A percentile compares a stretch with the other conserved stretches of the same genome.
phyloP scores from a whole-genome alignment of 2,888 invertebrate species.

The Dasypolia templi region DNA sequence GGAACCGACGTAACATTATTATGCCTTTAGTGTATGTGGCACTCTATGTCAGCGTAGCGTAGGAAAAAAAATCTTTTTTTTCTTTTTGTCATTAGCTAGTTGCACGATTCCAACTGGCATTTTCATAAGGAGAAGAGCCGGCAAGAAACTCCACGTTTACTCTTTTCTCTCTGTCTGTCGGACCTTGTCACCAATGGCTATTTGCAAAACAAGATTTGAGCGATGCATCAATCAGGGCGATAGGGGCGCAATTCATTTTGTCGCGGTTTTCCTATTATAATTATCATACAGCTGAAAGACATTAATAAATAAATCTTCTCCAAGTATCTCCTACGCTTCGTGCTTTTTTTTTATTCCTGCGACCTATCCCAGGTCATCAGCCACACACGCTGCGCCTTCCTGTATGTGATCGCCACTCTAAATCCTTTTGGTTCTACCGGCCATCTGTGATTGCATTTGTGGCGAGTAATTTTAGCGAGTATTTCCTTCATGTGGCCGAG shows the following conservation, averaged over 20 bases:
- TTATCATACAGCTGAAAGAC: background rate
- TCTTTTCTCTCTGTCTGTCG: too few species aligned
- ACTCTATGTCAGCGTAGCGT: too few species aligned
- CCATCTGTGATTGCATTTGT: background rate
- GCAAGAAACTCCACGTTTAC: too few species aligned
- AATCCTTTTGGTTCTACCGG: background rate
- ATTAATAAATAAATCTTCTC: background rate
- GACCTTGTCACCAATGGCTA: background rate
- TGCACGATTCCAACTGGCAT: too few species aligned
- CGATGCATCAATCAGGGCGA: background rate
- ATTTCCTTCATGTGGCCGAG: conserved; percentile 1
- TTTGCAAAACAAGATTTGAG: background rate
- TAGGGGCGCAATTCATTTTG: background rate
- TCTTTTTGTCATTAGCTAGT: too few species aligned
- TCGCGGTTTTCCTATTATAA: background rate
- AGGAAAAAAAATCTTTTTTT: too few species aligned
- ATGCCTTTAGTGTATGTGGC: too few species aligned
- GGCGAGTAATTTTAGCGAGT: conserved; percentile 2
- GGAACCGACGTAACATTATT: too few species aligned
- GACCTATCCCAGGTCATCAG: background rate
- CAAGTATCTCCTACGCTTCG: background rate
- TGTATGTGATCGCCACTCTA: background rate
- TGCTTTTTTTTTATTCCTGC: background rate
- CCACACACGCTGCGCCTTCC: background rate
- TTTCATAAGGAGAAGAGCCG: too few species aligned